Percentiles rank a stretch among this genome's conserved stretches.
These are phyloP conservation scores for Piscicola geometra DNA, from an alignment of 2,888 invertebrate species.

Conservation along the genomic window DNA sequence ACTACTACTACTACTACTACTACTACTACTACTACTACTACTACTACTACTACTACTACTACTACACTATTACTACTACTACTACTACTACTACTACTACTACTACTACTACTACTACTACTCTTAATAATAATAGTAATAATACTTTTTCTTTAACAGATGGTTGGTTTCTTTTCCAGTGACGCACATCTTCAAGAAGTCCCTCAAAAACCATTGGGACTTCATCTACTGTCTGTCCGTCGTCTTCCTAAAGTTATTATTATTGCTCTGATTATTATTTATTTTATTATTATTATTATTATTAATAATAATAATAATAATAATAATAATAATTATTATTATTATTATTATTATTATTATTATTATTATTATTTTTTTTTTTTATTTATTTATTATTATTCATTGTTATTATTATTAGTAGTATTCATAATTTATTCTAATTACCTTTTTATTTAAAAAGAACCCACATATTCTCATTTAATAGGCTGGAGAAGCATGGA, in stretches of 20 bases:
- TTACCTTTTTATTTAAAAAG: not conserved
- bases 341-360: constrained; percentile 7
- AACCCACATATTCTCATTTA: not conserved
- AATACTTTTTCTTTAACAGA: not conserved
- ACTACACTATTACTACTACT: not conserved
- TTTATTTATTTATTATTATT: constrained; percentile 6
- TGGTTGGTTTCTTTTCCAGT: not conserved
- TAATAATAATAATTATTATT: not conserved
- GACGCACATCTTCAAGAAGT: not conserved
- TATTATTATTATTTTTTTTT: not conserved
- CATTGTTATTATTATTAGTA: no score
- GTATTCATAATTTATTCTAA: no score
- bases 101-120: not conserved
- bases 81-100: not conserved
- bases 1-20: not conserved
- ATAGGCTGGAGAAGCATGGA: not conserved
- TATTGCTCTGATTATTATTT: not conserved
- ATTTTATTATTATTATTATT: not conserved
- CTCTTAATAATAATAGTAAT: not conserved
- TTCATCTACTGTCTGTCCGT: not conserved
- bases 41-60: no score
- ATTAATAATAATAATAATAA: constrained; percentile 14
- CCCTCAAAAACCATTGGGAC: not conserved
- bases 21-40: not conserved
- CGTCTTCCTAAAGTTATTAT: not conserved